These are phyloP conservation scores for Zaprionus kolodkinae DNA, from an alignment of 1,140 invertebrate species.

Conservation along the genomic window DNA sequence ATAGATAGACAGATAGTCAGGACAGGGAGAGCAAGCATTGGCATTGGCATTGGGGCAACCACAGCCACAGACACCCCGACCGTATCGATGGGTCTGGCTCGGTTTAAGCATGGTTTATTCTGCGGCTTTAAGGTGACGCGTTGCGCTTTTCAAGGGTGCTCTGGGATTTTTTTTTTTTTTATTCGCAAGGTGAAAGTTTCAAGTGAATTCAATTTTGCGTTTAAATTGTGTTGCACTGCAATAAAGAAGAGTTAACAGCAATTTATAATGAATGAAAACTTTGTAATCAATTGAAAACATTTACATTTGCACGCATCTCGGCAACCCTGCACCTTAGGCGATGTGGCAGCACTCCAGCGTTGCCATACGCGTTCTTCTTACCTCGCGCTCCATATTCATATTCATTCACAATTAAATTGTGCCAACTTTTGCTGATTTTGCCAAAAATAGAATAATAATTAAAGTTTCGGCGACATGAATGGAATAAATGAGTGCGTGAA, in stretches of 20 bases:
- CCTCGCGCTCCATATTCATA: conserved; percentile 7
- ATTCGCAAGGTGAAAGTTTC: conserved; percentile 2
- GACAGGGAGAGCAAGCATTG: not conserved
- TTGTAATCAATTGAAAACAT: not conserved
- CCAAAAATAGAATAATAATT: conserved; percentile 36
- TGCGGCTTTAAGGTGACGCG: conserved; percentile 40
- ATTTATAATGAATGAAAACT: conserved; percentile 1
- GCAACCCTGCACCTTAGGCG: not conserved
- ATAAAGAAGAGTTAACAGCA: not conserved
- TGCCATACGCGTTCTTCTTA: not conserved
- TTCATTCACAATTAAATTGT: conserved; percentile 2
- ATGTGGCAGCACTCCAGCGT: not conserved
- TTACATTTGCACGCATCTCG: not conserved
- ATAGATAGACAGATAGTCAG: not conserved
- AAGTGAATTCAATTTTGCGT: conserved; percentile 18
- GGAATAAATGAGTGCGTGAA: conserved; percentile 7
- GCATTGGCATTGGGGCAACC: conserved; percentile 1
- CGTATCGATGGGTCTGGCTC: conserved; percentile 17
- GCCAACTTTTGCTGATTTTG: conserved; percentile 33
- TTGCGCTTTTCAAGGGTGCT: conserved; percentile 27
- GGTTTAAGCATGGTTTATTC: conserved; percentile 15
- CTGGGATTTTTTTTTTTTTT: conserved; percentile 14
- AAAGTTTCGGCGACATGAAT: conserved; percentile 32
- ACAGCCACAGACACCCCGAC: conserved; percentile 7
- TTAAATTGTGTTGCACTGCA: not conserved